Conservation (phyloP, 2,113 vertebrate species). For the Rhinoderma darwinii region DNA sequence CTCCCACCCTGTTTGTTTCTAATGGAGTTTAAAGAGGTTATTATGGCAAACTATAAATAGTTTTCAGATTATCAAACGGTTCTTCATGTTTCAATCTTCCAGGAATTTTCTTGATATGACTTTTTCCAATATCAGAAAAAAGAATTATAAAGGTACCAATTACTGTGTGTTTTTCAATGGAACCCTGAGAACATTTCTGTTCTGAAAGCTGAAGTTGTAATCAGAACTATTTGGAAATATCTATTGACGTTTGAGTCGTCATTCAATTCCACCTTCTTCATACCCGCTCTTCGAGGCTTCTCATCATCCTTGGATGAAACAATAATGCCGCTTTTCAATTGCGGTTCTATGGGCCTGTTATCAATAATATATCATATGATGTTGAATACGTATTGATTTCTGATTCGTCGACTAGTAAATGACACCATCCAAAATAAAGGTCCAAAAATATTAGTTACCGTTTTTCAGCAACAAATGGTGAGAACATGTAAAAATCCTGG, state of each 20-base stretch:
- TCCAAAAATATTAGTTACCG: neutral
- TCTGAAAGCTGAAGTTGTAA: neutral
- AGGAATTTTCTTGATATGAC: conserved; percentile 13
- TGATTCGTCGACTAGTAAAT: neutral
- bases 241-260: neutral
- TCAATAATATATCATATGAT: neutral
- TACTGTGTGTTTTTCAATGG: neutral
- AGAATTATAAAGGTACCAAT: conserved; percentile 20
- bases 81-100: neutral
- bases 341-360: neutral
- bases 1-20: conserved; percentile 18
- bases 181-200: conserved; percentile 4
- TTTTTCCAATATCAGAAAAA: neutral
- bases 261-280: neutral
- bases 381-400: neutral
- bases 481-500: neutral
- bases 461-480: neutral
- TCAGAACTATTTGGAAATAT: neutral
- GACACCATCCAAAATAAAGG: neutral
- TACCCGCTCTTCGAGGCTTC: neutral
- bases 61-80: conserved; percentile 22
- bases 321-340: neutral
- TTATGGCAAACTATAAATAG: conserved; percentile 46
- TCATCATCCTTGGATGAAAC: neutral
- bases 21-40: conserved; percentile 31